These are phyloP conservation scores for Eurosta solidaginis DNA, from an alignment of 1,140 invertebrate genomes.

Conservation along the genomic window DNA sequence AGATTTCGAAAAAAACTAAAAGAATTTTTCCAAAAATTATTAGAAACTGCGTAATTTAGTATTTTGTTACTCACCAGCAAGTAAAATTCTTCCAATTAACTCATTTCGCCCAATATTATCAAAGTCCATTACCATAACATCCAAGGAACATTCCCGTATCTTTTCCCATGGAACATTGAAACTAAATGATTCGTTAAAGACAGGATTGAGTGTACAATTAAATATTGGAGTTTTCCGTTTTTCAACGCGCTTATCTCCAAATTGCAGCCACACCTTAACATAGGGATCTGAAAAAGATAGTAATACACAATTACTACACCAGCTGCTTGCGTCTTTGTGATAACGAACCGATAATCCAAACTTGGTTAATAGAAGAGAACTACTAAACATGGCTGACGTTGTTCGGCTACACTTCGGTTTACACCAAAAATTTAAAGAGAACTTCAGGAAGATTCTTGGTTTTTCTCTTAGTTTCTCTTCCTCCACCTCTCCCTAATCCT, in stretches of 20 bases:
- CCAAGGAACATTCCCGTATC: slow-evolving; percentile 87
- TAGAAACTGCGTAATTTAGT: background rate
- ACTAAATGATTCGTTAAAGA: slow-evolving; percentile 92
- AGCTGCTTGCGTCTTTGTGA: too few species aligned
- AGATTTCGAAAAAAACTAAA: too few species aligned
- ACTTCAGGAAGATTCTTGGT: too few species aligned
- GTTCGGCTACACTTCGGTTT: too few species aligned
- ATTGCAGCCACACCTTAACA: slow-evolving; percentile 94
- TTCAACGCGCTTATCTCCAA: slow-evolving; percentile 91
- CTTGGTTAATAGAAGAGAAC: too few species aligned
- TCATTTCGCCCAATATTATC: slow-evolving; percentile 93
- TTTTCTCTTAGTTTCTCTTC: too few species aligned
- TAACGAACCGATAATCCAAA: too few species aligned
- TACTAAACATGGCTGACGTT: too few species aligned
- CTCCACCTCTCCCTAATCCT: too few species aligned
- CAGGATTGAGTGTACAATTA: slow-evolving; percentile 88
- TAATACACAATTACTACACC: too few species aligned
- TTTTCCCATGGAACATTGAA: slow-evolving; percentile 95
- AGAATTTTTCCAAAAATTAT: too few species aligned
- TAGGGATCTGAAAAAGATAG: slow-evolving; percentile 78
- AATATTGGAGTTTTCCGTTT: slow-evolving; percentile 96
- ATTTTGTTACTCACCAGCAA: slow-evolving; percentile 69
- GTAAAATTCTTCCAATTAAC: slow-evolving; percentile 84
- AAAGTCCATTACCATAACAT: slow-evolving; percentile 94
- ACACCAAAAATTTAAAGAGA: too few species aligned